Evolutionary conservation across 2,888 invertebrate genomes (phyloP), one percentile per base, ranked within the genome.

Genomic region (Drosophila sordidula): DNA sequence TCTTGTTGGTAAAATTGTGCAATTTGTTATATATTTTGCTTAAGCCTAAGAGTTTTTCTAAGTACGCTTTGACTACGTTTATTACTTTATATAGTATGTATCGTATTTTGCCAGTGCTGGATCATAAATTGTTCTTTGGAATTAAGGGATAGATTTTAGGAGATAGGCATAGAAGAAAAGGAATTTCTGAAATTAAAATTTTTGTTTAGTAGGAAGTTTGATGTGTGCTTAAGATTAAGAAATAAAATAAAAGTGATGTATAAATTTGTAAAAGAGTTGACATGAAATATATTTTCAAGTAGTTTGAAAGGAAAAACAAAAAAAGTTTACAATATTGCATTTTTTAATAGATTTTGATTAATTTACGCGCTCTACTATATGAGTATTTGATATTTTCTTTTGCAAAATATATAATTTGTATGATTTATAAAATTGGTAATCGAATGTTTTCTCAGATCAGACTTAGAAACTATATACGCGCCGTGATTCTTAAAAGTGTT

Each of bases 1-100:
- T 51, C 11, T 44, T 68, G 61, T 68, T 66, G 74, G 59, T 85
- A 87, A 85, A 87, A 84, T 87, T 84, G 87, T 84, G 87, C 84
- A 87, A 75, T 73, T 78, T 59, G 78, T 63, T 58, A 59, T 54
- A 66, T 66, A 70, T 52, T 67, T 75, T 63, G 69, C 70, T 79
- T 85, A 85, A 50, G 42, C 39, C 63, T 87, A 70, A 66, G 58
- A 47, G 65, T 64, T 74, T 64, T 46, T 22, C 77, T 77, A 74
- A 63, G 54, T 45, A 61, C 29, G 57, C 45, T 16, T 70, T 78
- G 18, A 41, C 72, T 80, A 78, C 61, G 41, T 62, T 74, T 25
- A 59, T 55, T 57, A 61, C 45, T 62, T 55, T 52, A 39, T 55
- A 38, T 66, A 22, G 44, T 76, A 66, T 32, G 11, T 61, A 71